Base-by-base conservation (phyloP, 2,888 invertebrate genomes). In the Azorinus chamasolen region DNA sequence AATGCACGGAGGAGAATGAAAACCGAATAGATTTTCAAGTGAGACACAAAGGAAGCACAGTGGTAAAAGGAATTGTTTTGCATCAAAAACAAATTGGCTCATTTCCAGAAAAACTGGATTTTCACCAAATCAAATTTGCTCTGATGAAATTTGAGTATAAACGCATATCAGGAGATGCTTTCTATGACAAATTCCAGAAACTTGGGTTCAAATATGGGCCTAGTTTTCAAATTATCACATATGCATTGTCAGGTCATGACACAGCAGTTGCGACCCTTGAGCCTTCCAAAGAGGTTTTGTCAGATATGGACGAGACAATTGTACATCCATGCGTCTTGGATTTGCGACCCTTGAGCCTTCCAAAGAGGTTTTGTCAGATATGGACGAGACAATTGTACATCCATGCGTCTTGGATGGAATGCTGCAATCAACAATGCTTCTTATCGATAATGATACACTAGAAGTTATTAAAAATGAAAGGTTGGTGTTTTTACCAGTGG, bases 371-470 rank as follows among this genome's bases (percentile, higher is more conserved):
- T 16, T 39, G 5, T 1, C 1, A 10, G 55, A 39, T 16, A 14
- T 39, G 1, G 37, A 39, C 1, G 1, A 20, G 10, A n/a, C 22
- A 18, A 4, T 41, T 18, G 10, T 55, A 1, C 55, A 55, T 55
- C 55, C 55, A 6, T 55, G 27, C 22, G 12, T 55, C 6, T 18
- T 55, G 22, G 55, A 55, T 24, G 55, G 39, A 37, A 55, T 55
- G 55, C 27, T 55, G 18, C 55, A 55, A 55, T 12, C 55, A 8
- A 39, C 55, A 10, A 32, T 57, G 20, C 10, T 57, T 8, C 24
- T 57, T 18, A 20, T 41, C 12, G 8, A 12, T 1, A 5, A 18
- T 12, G 6, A 12, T 27, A 18, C 5, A 51, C 20, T 5, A 2
- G 25, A 22, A 22, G 53, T 32, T 8, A 5, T 18, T 0, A 6